These are phyloP conservation scores for Typhlichthys eigenmanni DNA, from an alignment of 2,797 vertebrate species.

Conservation along the genomic window DNA sequence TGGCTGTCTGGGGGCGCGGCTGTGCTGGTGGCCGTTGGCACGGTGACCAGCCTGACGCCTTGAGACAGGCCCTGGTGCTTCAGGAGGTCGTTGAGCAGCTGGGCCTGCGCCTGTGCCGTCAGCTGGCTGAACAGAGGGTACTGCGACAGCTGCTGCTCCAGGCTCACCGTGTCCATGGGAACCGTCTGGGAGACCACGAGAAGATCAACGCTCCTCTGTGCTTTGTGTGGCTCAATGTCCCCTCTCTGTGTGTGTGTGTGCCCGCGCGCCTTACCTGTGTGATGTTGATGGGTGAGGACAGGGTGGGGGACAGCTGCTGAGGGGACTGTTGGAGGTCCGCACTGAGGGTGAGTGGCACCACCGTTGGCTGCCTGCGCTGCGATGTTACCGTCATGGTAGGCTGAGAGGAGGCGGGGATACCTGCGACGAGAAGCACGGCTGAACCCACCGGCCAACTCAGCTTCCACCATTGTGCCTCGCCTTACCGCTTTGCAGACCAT, in stretches of 20 bases:
- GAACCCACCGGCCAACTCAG: not conserved
- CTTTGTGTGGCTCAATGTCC: no score
- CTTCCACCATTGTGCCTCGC: no score
- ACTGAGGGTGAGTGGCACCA: slow-evolving; percentile 85
- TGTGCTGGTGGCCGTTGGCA: slow-evolving; percentile 84
- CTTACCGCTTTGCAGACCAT: no score
- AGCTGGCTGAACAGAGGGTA: slow-evolving; percentile 91
- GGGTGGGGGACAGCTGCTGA: slow-evolving; percentile 86
- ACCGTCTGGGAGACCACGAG: slow-evolving; percentile 71
- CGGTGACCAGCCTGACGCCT: slow-evolving; percentile 85
- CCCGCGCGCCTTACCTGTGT: slow-evolving; percentile 81
- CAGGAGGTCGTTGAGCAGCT: slow-evolving; percentile 78
- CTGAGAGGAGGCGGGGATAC: slow-evolving; percentile 81
- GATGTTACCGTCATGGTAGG: slow-evolving; percentile 75
- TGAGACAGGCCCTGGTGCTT: slow-evolving; percentile 78
- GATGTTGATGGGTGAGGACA: slow-evolving; percentile 86
- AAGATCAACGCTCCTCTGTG: no score
- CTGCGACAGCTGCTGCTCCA: slow-evolving; percentile 95
- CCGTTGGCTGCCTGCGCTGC: slow-evolving; percentile 80
- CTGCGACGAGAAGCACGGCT: slow-evolving; percentile 57
- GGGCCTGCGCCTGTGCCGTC: slow-evolving; percentile 79
- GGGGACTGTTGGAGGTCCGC: slow-evolving; percentile 83
- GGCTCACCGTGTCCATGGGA: slow-evolving; percentile 85
- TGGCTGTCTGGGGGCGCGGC: slow-evolving; percentile 81
- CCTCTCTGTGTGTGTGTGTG: no score